Evolutionary conservation across 35 echinoderm and acorn worm genomes (phyloP), one percentile per base, ranked within the genome.

Genomic region (Lytechinus variegatus): DNA sequence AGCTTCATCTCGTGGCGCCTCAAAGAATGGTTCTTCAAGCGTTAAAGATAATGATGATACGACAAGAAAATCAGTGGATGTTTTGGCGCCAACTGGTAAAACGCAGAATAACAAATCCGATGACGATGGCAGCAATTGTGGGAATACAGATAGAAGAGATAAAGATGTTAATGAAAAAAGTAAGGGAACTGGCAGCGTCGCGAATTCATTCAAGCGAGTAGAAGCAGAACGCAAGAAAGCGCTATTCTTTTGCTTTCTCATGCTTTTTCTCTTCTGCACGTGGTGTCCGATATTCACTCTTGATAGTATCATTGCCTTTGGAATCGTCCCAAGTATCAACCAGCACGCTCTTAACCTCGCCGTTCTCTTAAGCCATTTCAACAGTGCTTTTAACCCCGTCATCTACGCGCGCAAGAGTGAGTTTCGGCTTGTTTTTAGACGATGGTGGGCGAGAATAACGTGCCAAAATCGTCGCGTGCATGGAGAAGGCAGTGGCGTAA

Each of bases 231-330:
- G 95, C 10, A 95, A 89, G 79, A 97, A 96, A 9, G 97, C 97
- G 3, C 27, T 95, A 44, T 94, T 97, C 52, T 97, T 97, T 54
- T 89, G 94, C 27, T 97, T 97, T 89, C 96, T 97, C 19, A 94
- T 97, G 94, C 0, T 97, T 51, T 96, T 96, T 90, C 92, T 97
- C 54, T 97, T 97, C 89, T 52, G 94, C 27, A 95, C 91, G 6
- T 97, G 97, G 97, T 95, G 94, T n/a, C 97, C 97, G 11, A 97
- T 97, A 7, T 97, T 95, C 27, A 61, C 95, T 24, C 87, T 97
- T 21, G 97, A 97, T 27, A 87, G 89, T 27, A 94, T 96, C 55
- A 52, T 97, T 7, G 96, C 96, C n/a, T 96, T 97, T 79, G 60
- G 71, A 1, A 55, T 95, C 1, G 87, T 96, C 13, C 27, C 66